phyloP scores from a whole-genome alignment of 2,113 vertebrate genomes.

The Elaphurus davidianus region DNA sequence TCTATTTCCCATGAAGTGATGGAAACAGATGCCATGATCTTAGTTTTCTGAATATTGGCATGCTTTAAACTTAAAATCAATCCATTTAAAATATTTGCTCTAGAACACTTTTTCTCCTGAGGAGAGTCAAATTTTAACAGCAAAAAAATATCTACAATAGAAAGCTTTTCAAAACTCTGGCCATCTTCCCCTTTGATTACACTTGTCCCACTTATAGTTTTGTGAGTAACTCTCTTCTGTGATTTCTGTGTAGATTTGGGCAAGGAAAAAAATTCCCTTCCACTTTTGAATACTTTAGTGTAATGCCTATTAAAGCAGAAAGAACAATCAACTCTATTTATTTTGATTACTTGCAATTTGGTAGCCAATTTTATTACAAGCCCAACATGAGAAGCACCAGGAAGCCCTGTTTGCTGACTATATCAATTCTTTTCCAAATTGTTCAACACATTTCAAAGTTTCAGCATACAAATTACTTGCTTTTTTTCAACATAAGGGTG shows the following conservation, averaged over 20 bases:
- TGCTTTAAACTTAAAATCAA: neutral
- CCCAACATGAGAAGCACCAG: neutral
- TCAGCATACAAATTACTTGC: neutral
- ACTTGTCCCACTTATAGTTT: neutral
- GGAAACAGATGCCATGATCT: no score
- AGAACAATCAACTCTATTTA: neutral
- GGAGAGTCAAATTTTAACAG: neutral
- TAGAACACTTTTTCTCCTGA: neutral
- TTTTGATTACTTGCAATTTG: neutral
- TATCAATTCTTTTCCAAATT: neutral
- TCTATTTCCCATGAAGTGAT: no score
- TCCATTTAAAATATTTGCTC: neutral
- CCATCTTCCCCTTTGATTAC: neutral
- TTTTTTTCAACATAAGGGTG: neutral
- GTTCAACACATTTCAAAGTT: slow-evolving; percentile 7
- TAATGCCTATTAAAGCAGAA: neutral
- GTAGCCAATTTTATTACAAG: neutral
- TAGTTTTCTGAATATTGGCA: no score
- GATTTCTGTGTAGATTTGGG: neutral
- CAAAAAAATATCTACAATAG: neutral
- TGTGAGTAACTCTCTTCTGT: neutral
- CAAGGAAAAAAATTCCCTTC: neutral
- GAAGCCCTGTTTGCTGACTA: neutral
- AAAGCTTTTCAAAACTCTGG: neutral
- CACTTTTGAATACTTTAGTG: neutral